Evolutionary conservation across 2,888 invertebrate genomes (phyloP).

Genomic region (Chalcis sispes): DNA sequence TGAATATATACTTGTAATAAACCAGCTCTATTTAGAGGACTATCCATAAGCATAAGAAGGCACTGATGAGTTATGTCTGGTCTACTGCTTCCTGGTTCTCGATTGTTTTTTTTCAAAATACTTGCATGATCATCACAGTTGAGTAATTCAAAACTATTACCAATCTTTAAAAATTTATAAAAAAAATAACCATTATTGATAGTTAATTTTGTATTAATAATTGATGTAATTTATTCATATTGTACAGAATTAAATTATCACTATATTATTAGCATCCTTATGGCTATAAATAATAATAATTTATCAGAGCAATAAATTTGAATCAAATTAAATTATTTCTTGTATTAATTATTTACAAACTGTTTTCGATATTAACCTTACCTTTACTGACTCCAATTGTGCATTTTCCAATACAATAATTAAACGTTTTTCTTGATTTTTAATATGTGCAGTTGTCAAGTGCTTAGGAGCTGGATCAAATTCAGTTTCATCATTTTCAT

Average conservation of each 20-base stretch:
- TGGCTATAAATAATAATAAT: conserved; percentile 13
- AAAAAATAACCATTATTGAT: not conserved
- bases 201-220: conserved; percentile 6
- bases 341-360: not conserved
- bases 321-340: not conserved
- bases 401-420: conserved; percentile 96
- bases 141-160: conserved; percentile 91
- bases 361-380: conserved; percentile 71
- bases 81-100: conserved; percentile 91
- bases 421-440: conserved; percentile 91
- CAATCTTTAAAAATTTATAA: conserved; percentile 79
- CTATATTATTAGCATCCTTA: too few relatives aligned
- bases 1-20: conserved; percentile 90
- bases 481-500: conserved; percentile 82
- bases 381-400: conserved; percentile 97
- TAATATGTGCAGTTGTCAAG: conserved; percentile 85
- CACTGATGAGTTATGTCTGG: conserved; percentile 99
- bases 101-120: conserved; percentile 89
- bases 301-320: not conserved
- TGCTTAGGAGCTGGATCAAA: conserved; percentile 88
- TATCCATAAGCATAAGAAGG: conserved; percentile 97
- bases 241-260: too few relatives aligned
- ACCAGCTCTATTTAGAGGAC: conserved; percentile 96
- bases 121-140: conserved; percentile 95
- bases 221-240: too few relatives aligned